Evolutionary conservation across 2,797 vertebrate species (phyloP).

Genomic region (Acropternis orthonyx): DNA sequence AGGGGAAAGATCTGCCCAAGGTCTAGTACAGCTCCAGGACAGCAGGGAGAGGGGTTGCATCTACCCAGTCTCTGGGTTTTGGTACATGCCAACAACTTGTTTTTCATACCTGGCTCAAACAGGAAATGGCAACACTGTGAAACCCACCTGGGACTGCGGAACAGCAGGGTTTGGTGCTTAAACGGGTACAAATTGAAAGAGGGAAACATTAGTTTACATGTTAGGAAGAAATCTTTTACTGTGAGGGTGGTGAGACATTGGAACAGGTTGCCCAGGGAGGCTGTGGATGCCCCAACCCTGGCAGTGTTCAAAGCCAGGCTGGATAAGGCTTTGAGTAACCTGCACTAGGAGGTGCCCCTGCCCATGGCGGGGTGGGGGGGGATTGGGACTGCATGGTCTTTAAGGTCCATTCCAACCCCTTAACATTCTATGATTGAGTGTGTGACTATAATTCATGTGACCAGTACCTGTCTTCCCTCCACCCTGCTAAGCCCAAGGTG

Average conservation of each 20-base stretch:
- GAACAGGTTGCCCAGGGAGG: fast-evolving
- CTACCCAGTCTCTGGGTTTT: background rate
- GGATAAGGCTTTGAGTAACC: background rate
- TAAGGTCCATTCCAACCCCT: background rate
- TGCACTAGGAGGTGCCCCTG: background rate
- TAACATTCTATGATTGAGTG: background rate
- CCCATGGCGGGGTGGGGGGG: background rate
- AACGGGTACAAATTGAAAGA: background rate
- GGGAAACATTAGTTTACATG: background rate
- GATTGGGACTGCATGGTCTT: background rate
- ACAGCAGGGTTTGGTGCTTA: background rate
- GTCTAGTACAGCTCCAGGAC: background rate
- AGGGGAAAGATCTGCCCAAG: background rate
- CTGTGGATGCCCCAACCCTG: background rate
- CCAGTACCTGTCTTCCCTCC: background rate
- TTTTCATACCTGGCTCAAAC: background rate
- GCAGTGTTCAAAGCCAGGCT: background rate
- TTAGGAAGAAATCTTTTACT: background rate
- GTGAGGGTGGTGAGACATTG: background rate
- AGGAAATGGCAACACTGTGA: fast-evolving
- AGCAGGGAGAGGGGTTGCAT: fast-evolving
- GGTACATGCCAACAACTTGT: background rate
- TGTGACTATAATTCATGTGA: background rate
- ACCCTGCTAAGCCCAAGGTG: background rate
- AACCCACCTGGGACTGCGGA: background rate